Evolutionary conservation across 2,113 vertebrate species (phyloP).

Genomic region (Mesitornis unicolor): DNA sequence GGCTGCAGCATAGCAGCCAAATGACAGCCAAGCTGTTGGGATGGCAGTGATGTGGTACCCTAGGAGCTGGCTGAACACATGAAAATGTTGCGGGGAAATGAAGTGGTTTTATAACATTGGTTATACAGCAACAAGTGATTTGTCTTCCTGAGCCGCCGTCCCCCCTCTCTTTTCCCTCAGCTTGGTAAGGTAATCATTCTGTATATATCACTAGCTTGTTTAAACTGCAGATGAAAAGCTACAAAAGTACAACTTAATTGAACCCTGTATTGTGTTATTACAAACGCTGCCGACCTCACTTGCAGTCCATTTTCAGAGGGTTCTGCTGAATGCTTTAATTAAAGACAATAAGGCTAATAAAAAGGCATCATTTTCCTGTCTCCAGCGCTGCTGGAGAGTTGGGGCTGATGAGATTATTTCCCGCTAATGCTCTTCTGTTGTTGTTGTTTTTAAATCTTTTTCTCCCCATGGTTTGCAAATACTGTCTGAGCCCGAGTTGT

Average conservation of each 20-base stretch:
- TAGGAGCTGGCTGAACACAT: neutral
- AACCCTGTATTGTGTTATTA: slow-evolving; percentile 68
- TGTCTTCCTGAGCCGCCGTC: neutral
- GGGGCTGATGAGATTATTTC: slow-evolving; percentile 70
- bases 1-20: neutral
- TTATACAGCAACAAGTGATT: slow-evolving; percentile 7
- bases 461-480: slow-evolving; percentile 61
- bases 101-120: neutral
- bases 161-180: neutral
- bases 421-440: slow-evolving; percentile 59
- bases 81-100: neutral
- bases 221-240: slow-evolving; percentile 67
- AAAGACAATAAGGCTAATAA: slow-evolving; percentile 77
- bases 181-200: slow-evolving; percentile 43
- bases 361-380: slow-evolving; percentile 74
- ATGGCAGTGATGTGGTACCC: neutral
- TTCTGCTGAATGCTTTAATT: slow-evolving; percentile 73
- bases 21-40: neutral
- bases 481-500: slow-evolving; percentile 25
- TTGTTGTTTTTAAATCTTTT: slow-evolving; percentile 50
- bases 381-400: slow-evolving; percentile 66
- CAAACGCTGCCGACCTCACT: slow-evolving; percentile 65
- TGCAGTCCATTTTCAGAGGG: slow-evolving; percentile 64
- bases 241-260: slow-evolving; percentile 68
- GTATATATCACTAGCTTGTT: slow-evolving; percentile 53